These are phyloP conservation scores for Crambe crambe DNA, from an alignment of 37 sponge, comb jelly and placozoan species.

Conservation along the genomic window DNA sequence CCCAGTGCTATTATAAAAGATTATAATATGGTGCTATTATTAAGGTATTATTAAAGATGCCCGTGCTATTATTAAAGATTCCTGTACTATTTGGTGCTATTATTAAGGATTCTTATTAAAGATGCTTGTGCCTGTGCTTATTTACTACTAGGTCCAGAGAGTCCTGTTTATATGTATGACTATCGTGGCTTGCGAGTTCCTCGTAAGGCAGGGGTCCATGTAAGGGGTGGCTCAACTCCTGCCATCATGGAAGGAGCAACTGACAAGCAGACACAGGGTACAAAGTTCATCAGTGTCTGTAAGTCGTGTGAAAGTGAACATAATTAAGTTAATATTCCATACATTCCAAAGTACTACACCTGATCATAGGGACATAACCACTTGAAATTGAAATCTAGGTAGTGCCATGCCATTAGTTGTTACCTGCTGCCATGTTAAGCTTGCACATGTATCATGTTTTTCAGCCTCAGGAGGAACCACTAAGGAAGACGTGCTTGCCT, in stretches of 20 bases:
- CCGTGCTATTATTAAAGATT: no score
- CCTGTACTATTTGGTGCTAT: no score
- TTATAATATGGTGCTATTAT: no score
- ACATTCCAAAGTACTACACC: no score
- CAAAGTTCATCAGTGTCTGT: neutral
- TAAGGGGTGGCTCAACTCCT: neutral
- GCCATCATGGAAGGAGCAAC: neutral
- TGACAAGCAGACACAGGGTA: neutral
- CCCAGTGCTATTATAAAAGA: no score
- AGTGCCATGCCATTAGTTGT: no score
- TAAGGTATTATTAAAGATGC: no score
- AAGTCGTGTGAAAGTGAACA: neutral
- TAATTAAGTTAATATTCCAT: neutral
- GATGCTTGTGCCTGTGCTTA: no score
- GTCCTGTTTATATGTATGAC: constrained; percentile 32
- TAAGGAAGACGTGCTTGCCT: constrained; percentile 22
- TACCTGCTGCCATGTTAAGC: no score
- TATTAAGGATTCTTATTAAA: no score
- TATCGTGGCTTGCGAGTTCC: constrained; percentile 20
- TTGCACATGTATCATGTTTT: neutral
- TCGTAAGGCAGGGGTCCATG: neutral
- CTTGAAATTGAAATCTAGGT: no score
- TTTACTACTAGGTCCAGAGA: constrained; percentile 13
- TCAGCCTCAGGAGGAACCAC: constrained; percentile 13
- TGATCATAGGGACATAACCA: no score